Conservation (phyloP, 2,888 invertebrate species). For the Lasioglossum leucozonium region DNA sequence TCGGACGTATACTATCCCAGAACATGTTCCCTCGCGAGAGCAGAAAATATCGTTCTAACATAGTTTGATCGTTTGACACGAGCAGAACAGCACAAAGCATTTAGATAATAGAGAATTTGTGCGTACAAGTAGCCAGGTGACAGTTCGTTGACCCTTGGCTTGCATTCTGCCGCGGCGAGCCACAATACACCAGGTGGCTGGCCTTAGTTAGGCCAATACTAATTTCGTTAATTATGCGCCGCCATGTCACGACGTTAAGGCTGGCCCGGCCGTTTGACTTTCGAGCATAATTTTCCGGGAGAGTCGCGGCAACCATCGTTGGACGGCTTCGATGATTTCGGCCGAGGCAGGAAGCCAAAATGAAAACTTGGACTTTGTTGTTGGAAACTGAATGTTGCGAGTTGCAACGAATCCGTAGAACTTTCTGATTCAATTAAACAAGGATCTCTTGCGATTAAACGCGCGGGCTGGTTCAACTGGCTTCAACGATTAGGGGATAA, state of each 20-base stretch:
- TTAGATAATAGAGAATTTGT: background rate
- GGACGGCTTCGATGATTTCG: background rate
- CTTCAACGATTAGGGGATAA: background rate
- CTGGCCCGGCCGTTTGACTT: background rate
- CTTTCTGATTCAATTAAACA: background rate
- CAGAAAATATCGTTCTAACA: background rate
- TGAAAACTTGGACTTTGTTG: background rate
- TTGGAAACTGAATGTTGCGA: background rate
- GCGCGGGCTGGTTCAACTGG: background rate
- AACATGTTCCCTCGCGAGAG: background rate
- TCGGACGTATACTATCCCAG: background rate
- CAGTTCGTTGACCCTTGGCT: background rate
- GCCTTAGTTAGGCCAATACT: conserved; percentile 55
- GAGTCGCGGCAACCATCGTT: background rate
- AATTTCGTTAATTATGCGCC: conserved; percentile 68
- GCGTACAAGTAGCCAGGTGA: background rate
- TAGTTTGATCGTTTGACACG: background rate
- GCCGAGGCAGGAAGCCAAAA: background rate
- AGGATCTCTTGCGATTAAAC: background rate
- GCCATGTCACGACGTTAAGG: conserved; percentile 42
- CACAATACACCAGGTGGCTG: conserved; percentile 40
- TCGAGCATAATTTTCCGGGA: background rate
- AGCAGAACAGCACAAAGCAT: background rate
- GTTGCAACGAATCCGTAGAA: background rate
- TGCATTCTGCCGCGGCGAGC: background rate